These are phyloP conservation scores for Oreamnos americanus DNA, from an alignment of 2,113 vertebrate genomes.

Conservation along the genomic window DNA sequence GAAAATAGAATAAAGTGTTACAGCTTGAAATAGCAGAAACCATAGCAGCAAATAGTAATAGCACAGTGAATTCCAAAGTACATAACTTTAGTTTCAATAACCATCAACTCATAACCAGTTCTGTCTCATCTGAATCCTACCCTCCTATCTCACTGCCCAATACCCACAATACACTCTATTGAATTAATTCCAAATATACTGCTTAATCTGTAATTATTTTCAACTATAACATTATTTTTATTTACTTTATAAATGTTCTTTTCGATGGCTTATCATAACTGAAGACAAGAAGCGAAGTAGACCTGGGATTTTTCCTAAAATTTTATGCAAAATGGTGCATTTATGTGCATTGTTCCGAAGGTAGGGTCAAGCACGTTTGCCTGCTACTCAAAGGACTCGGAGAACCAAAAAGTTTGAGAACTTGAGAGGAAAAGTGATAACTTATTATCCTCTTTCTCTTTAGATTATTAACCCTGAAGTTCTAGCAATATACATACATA, in stretches of 20 bases:
- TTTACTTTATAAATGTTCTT: slow-evolving; percentile 1
- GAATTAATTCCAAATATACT: slow-evolving; percentile 14
- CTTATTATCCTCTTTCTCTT: background rate
- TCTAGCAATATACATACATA: background rate
- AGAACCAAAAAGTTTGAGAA: background rate
- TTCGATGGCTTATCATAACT: background rate
- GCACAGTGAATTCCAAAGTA: background rate
- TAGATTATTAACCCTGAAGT: background rate
- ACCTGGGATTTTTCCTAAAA: background rate
- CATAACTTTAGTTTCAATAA: background rate
- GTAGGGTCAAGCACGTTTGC: background rate
- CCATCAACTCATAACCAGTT: background rate
- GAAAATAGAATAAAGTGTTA: slow-evolving; percentile 68
- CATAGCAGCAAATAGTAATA: background rate
- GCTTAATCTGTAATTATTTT: background rate
- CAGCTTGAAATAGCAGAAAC: background rate
- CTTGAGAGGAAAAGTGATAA: background rate
- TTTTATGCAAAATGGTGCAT: background rate
- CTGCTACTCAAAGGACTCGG: background rate
- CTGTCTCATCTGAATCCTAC: background rate
- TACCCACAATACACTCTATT: background rate
- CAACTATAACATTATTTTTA: background rate
- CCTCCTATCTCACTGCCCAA: background rate
- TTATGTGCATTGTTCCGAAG: background rate
- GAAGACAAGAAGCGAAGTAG: background rate